Percentiles rank a stretch among this genome's conserved stretches.
phyloP scores from a whole-genome alignment of 2,888 invertebrate species.

The Cataglyphis albicans region DNA sequence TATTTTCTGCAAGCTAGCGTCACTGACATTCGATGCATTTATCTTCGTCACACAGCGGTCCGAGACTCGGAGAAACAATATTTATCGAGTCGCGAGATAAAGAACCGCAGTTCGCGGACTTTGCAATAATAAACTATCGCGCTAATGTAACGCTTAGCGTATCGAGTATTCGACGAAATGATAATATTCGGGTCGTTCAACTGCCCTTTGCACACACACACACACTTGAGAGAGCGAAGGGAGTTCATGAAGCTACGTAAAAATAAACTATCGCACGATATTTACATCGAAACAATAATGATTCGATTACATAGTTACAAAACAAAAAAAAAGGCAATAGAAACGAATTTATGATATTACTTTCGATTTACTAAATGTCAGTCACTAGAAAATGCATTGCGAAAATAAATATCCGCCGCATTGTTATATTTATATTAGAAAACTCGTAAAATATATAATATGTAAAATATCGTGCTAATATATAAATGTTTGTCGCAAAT shows the following conservation, averaged over 20 bases:
- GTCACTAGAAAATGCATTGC: neutral
- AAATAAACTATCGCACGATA: neutral
- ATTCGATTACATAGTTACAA: slow-evolving; percentile 8
- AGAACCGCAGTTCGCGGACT: slow-evolving; percentile 45
- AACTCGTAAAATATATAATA: neutral
- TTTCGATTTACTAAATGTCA: neutral
- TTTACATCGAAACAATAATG: neutral
- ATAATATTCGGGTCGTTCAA: slow-evolving; percentile 60
- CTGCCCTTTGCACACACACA: slow-evolving; percentile 17
- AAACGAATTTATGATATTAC: neutral
- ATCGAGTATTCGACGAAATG: slow-evolving; percentile 54
- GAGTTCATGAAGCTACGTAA: slow-evolving; percentile 9
- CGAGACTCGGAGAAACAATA: slow-evolving; percentile 47
- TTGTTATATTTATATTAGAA: neutral
- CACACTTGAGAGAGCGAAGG: neutral
- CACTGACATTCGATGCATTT: slow-evolving; percentile 56
- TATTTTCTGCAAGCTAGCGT: slow-evolving; percentile 42
- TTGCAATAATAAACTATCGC: slow-evolving; percentile 60
- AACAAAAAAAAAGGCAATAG: neutral
- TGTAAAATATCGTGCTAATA: neutral
- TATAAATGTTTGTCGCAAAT: slow-evolving; percentile 15
- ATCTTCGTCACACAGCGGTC: slow-evolving; percentile 48
- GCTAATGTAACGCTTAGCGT: slow-evolving; percentile 40
- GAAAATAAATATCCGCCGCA: neutral
- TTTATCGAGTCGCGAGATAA: slow-evolving; percentile 56